Percentiles rank a stretch among this genome's conserved stretches.
Conservation (phyloP, 1,140 invertebrate genomes). For the Metopolophium dirhodum region DNA sequence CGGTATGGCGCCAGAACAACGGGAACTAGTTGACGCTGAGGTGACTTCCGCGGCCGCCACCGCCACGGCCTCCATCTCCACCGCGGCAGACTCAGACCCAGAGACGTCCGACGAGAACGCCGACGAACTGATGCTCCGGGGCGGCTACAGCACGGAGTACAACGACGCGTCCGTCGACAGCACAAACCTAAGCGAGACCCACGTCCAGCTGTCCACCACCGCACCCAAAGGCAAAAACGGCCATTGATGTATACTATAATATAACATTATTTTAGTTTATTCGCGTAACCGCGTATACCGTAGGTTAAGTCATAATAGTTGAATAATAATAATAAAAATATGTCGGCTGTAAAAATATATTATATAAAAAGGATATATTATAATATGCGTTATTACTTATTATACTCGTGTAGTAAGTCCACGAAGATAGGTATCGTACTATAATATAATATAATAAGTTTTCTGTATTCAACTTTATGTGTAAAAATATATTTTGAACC, state of each 20-base stretch:
- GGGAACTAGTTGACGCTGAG: background rate
- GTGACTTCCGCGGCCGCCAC: background rate
- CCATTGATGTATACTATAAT: slow-evolving; percentile 8
- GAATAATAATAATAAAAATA: background rate
- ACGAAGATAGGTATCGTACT: background rate
- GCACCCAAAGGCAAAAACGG: slow-evolving; percentile 50
- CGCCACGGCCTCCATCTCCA: background rate
- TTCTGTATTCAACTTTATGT: background rate
- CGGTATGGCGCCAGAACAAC: background rate
- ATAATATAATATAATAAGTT: background rate
- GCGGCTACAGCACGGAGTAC: background rate
- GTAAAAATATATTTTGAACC: background rate
- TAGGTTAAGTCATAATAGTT: background rate
- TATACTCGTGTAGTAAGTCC: background rate
- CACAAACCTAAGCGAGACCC: background rate
- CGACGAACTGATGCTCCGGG: background rate
- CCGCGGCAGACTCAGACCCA: background rate
- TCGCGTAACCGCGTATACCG: background rate
- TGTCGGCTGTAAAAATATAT: background rate
- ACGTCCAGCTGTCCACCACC: background rate
- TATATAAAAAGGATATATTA: background rate
- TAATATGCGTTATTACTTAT: background rate
- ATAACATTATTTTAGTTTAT: background rate
- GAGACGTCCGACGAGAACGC: background rate
- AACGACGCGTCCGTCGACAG: slow-evolving; percentile 42